These are phyloP conservation scores for Aptenodytes patagonicus DNA, from an alignment of 2,113 vertebrate species.

Conservation along the genomic window DNA sequence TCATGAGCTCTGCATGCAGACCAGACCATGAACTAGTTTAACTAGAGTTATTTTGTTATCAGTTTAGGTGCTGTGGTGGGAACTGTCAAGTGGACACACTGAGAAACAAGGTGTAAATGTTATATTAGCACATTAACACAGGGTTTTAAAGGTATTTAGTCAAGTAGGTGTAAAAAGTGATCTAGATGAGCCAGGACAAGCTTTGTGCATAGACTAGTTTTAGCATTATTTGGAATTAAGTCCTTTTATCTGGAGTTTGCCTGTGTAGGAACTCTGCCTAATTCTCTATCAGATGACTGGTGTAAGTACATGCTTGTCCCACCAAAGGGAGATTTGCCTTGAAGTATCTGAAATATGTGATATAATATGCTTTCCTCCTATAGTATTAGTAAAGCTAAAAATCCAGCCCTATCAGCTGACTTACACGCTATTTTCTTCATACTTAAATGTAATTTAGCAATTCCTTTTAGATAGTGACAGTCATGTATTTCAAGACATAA, in stretches of 20 bases:
- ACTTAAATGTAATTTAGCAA: background rate
- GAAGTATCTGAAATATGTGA: background rate
- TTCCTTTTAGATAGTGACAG: background rate
- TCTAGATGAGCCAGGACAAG: background rate
- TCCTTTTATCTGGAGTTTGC: background rate
- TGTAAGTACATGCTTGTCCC: background rate
- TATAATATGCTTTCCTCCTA: background rate
- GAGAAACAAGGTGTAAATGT: background rate
- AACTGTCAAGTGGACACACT: background rate
- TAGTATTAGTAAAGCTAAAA: background rate
- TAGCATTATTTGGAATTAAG: background rate
- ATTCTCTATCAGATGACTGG: background rate
- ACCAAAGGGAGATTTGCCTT: background rate
- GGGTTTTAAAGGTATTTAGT: background rate
- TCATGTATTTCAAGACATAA: background rate
- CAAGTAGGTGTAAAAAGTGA: background rate
- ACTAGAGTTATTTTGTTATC: background rate
- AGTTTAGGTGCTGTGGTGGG: background rate
- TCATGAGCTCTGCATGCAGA: background rate
- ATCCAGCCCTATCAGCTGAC: background rate
- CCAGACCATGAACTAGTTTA: conserved; percentile 17
- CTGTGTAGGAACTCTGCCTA: background rate
- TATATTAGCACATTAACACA: background rate
- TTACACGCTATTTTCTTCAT: background rate
- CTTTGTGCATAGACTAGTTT: background rate